Conservation (phyloP, 2,888 invertebrate species). For the Platycheirus rosarum region DNA sequence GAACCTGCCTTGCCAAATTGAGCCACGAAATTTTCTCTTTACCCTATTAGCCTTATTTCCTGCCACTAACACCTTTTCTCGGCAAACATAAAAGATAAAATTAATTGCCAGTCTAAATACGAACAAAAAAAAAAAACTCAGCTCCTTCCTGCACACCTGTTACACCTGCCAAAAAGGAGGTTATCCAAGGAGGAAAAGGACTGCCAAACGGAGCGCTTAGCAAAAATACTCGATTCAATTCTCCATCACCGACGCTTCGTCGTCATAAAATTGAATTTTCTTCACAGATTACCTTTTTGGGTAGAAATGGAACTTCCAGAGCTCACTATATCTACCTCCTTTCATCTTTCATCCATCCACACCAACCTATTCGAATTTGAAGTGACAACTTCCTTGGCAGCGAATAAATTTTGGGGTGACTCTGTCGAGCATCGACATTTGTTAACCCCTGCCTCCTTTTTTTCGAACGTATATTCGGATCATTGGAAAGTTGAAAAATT, state of each 20-base stretch:
- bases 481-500: conserved; percentile 13
- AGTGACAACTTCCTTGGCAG: conserved; percentile 17
- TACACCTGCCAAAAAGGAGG: conserved; percentile 20
- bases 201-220: conserved; percentile 13
- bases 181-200: conserved; percentile 22
- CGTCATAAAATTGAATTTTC: conserved; percentile 59
- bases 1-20: no score
- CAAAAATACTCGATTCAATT: conserved; percentile 56
- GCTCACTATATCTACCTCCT: background rate
- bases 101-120: conserved; percentile 44
- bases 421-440: conserved; percentile 27
- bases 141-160: background rate
- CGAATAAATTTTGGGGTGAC: conserved; percentile 30
- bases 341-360: background rate
- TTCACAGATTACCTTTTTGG: conserved; percentile 44
- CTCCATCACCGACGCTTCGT: background rate
- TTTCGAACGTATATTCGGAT: background rate
- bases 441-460: background rate
- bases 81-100: conserved; percentile 45
- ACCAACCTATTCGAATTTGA: no score
- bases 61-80: conserved; percentile 14
- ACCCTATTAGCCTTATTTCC: conserved; percentile 37
- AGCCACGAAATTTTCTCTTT: conserved; percentile 7
- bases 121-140: conserved; percentile 13
- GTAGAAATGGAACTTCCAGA: conserved; percentile 26